Evolutionary conservation across 2,113 vertebrate species (phyloP), one percentile per base, ranked within the genome.

Genomic region (Brachyhypopomus gauderio): DNA sequence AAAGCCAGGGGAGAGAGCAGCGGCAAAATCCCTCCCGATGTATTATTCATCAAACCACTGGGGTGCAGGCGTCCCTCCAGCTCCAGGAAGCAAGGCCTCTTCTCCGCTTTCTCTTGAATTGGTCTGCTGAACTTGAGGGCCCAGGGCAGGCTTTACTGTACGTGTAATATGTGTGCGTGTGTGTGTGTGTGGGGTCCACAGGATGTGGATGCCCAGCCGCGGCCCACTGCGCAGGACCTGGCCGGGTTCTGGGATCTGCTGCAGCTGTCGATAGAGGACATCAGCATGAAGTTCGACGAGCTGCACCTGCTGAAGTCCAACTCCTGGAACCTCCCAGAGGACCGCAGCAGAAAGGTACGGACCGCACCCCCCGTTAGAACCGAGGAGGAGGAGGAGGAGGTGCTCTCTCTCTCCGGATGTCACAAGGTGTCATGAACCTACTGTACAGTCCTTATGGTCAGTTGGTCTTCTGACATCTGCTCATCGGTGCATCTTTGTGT

Each of bases 201-300:
- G 97, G 95, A 98, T 83, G 88, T 92, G 34, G 95, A 93, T 0
- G 94, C 96, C 73, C 97, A 97, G 89, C 97, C 97, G 63, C 95
- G 95, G 81, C 96, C 98, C 67, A 98, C 97, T 48, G 96, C 97
- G 59, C 97, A 99, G 93, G 98, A 99, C 92, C 94, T 99, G 25
- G 98, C 98, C 41, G 98, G 98, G 52, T 99, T 99, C 94, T 99
- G 98, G 98, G 98, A 99, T 91, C 95, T 99, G 84, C 94, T 99
- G 19, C 98, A 99, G 88, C 93, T 99, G 88, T 96, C 98, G 85
- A 98, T 99, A 62, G 98, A 98, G 92, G 97, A 99, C 91, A 98
- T 99, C 93, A 98, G 98, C 92, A 95, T 97, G 96, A 99, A 98
- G 92, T 99, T 99, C 84, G 98, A 98, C 7, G 98, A 99, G 89